Percentiles rank a stretch among this genome's conserved stretches.
These are phyloP conservation scores for Ischnus inquisitorius DNA, from an alignment of 2,888 invertebrate species.

Conservation along the genomic window DNA sequence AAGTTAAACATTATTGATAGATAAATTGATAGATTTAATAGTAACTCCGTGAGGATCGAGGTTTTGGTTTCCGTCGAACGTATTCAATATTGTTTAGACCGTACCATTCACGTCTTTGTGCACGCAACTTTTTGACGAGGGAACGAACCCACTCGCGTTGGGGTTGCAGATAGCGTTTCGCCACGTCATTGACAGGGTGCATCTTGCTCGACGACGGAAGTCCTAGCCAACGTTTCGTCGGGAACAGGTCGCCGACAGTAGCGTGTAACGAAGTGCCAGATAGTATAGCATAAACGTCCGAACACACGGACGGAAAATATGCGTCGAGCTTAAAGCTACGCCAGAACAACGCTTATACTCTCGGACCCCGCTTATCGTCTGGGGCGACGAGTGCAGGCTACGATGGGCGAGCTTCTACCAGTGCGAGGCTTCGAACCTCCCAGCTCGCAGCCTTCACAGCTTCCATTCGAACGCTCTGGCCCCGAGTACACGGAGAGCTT, in stretches of 20 bases:
- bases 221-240: constrained; percentile 37
- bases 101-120: not conserved
- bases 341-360: constrained; percentile 33
- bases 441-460: constrained; percentile 5
- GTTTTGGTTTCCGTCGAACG: not conserved
- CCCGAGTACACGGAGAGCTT: not conserved
- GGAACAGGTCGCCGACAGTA: constrained; percentile 4
- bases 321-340: constrained; percentile 62
- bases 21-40: too few relatives aligned
- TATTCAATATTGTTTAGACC: not conserved
- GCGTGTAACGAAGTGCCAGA: constrained; percentile 57
- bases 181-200: constrained; percentile 63
- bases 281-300: constrained; percentile 20
- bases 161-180: constrained; percentile 2
- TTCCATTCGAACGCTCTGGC: constrained; percentile 20
- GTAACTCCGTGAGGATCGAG: not conserved
- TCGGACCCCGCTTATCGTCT: constrained; percentile 56
- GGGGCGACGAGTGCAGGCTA: constrained; percentile 48
- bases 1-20: too few relatives aligned
- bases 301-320: constrained; percentile 57
- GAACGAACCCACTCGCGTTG: not conserved
- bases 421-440: constrained; percentile 22
- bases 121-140: constrained; percentile 16
- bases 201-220: constrained; percentile 59
- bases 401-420: constrained; percentile 35